Evolutionary conservation across 2,888 invertebrate species (phyloP).

Genomic region (Coecobrya sp.): DNA sequence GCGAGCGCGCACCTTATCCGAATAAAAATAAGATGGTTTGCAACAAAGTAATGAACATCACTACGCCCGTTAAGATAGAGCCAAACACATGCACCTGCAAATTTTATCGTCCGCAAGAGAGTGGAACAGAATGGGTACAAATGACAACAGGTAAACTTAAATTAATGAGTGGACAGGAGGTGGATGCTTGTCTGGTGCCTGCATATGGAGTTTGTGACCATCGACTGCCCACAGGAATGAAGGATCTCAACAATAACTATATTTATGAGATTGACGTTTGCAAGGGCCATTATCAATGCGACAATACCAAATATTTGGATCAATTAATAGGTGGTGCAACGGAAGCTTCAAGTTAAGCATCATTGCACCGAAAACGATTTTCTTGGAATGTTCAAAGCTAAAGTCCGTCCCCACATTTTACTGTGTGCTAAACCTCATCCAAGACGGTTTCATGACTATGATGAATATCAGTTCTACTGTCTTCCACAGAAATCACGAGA

Average conservation of each 20-base stretch:
- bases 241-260: neutral
- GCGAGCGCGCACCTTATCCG: conserved; percentile 56
- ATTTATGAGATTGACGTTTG: conserved; percentile 48
- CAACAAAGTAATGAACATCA: neutral
- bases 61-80: neutral
- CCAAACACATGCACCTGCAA: conserved; percentile 63
- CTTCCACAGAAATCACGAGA: conserved; percentile 12
- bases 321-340: neutral
- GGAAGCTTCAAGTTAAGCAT: neutral
- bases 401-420: neutral
- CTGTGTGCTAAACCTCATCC: conserved; percentile 69
- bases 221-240: conserved; percentile 1
- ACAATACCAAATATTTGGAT: conserved; percentile 19
- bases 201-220: conserved; percentile 61
- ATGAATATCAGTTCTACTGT: conserved; percentile 68
- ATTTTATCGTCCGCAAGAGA: conserved; percentile 8
- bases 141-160: neutral
- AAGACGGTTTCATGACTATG: conserved; percentile 55
- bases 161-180: neutral
- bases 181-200: conserved; percentile 62
- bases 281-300: conserved; percentile 68
- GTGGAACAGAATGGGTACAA: conserved; percentile 33
- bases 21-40: conserved; percentile 73
- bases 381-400: neutral
- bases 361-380: conserved; percentile 52